phyloP scores from a whole-genome alignment of 2,113 vertebrate genomes.

The Coryphaenoides rupestris region DNA sequence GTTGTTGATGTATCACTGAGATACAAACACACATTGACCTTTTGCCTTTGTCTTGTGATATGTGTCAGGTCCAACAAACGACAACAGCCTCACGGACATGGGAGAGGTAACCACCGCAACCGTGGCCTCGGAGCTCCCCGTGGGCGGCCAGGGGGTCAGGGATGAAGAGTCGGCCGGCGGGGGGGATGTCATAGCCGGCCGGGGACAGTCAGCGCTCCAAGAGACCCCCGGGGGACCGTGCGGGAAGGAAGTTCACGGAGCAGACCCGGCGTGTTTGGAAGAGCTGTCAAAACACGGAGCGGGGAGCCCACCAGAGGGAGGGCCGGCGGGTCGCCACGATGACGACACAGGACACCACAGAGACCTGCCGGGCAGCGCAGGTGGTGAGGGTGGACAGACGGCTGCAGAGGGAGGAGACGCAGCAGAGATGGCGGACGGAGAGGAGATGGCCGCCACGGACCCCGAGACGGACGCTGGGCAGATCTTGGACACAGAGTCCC shows the following conservation, averaged over 20 bases:
- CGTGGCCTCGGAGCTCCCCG: constrained; percentile 48
- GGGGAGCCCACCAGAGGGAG: background rate
- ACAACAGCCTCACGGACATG: constrained; percentile 29
- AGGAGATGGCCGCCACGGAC: background rate
- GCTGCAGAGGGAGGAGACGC: background rate
- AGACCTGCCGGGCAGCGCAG: background rate
- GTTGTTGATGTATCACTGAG: background rate
- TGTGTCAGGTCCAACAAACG: too few relatives aligned
- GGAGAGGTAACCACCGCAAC: constrained; percentile 25
- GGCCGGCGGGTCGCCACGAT: background rate
- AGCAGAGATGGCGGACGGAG: background rate
- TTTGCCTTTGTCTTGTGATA: background rate
- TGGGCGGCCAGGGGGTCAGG: constrained; percentile 52
- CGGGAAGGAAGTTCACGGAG: background rate
- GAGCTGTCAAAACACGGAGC: background rate
- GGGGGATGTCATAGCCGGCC: background rate
- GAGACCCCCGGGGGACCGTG: background rate
- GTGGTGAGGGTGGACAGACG: background rate
- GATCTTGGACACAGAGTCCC: background rate
- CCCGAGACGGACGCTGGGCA: background rate
- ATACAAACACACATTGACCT: too few relatives aligned
- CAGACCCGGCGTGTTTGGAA: background rate
- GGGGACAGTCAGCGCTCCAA: background rate
- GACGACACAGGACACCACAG: background rate
- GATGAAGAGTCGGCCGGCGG: background rate